Evolutionary conservation across 1,140 invertebrate species (phyloP), one percentile per base, ranked within the genome.

Genomic region (Heliconius congener): DNA sequence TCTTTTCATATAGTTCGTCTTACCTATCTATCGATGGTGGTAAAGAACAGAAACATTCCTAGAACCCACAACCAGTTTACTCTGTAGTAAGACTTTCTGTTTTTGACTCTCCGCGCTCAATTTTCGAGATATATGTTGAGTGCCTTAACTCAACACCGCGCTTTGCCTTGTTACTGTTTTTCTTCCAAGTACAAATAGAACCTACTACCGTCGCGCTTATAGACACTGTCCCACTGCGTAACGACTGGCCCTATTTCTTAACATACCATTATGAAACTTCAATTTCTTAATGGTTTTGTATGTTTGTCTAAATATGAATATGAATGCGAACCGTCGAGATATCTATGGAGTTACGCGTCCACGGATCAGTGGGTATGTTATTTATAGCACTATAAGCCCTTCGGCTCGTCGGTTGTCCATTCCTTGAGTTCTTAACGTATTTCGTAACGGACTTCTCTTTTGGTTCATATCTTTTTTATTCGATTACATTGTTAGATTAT

Each of bases 321-420:
- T 71, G 66, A 46, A 75, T 70, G 74, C 70, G 73, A 79, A 74
- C 76, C 73, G 77, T 78, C 57, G 73, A 78, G 52, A 79, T 75
- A 70, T 77, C 66, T 74, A 77, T 70, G 60, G 73, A 81, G 73
- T 74, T 77, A 74, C 81, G 13, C 81, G 70, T 80, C 74, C 79
- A 80, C 76, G 76, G 77, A 83, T 78, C 79, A 80, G 76, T 71
- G 78, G 80, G 75, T 71, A 77, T 70, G 77, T 84, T 81, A 81
- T 84, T 84, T 81, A 84, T 84, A 84, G 75, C 79, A 23, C 73
- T 66, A 78, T 83, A 83, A 83, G 74, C 82, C 81, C 79, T 77
- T 77, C 80, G 82, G 77, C 80, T 78, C 81, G 60, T 84, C 80
- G 72, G 66, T 75, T 30, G 80, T 72, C 76, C 82, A 83, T 83